Evolutionary conservation across 2,113 vertebrate genomes (phyloP).

Genomic region (Eubucco bourcierii): DNA sequence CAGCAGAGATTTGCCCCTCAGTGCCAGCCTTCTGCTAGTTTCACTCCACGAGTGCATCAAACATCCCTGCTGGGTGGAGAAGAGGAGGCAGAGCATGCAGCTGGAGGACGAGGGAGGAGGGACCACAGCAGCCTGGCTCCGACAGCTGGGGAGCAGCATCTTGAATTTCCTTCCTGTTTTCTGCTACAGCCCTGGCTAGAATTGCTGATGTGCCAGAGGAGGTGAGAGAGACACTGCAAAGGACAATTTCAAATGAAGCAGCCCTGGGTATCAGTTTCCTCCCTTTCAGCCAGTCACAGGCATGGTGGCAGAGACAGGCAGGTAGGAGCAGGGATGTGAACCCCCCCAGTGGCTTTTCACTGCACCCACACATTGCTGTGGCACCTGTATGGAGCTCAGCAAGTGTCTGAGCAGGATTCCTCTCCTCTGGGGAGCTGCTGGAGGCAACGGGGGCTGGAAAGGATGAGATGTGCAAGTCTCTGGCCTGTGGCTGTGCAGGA

Average conservation of each 20-base stretch:
- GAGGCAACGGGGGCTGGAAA: background rate
- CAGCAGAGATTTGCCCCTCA: background rate
- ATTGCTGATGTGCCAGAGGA: background rate
- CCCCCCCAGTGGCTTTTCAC: background rate
- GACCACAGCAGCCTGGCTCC: background rate
- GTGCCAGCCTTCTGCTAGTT: background rate
- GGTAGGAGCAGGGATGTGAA: background rate
- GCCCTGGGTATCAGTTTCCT: background rate
- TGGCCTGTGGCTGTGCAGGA: background rate
- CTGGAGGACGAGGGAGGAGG: background rate
- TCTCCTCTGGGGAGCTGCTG: background rate
- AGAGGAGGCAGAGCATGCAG: background rate
- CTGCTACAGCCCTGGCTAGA: background rate
- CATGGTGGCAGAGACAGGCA: background rate
- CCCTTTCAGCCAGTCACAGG: background rate
- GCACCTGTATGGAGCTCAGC: background rate
- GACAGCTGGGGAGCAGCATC: background rate
- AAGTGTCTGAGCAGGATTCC: background rate
- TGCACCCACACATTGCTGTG: background rate
- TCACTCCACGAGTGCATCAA: background rate
- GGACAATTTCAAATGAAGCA: background rate
- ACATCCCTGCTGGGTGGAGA: background rate
- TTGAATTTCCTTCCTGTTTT: conserved; percentile 3
- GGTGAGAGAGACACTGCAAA: background rate
- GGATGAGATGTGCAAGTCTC: background rate